Conservation (phyloP, 2,113 vertebrate species). For the Strigops habroptila region DNA sequence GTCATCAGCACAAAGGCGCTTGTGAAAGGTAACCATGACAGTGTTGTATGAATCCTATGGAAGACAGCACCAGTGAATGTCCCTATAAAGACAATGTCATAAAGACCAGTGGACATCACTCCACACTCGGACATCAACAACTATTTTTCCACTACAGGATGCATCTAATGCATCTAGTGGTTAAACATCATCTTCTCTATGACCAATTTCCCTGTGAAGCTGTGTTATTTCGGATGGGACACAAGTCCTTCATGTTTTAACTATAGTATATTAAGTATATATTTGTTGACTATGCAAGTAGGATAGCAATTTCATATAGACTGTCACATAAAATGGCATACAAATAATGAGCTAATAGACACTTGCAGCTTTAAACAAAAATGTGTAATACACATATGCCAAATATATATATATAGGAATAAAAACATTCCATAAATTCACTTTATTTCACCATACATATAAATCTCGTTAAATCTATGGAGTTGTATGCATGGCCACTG, state of each 20-base stretch:
- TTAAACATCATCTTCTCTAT: not conserved
- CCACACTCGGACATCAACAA: not conserved
- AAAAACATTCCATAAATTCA: not conserved
- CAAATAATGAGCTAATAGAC: not conserved
- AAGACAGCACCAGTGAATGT: not conserved
- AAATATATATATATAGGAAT: not conserved
- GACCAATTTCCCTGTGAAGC: not conserved
- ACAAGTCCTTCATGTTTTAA: not conserved
- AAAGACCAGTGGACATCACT: not conserved
- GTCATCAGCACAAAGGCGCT: not conserved
- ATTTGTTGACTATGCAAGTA: not conserved
- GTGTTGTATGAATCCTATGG: not conserved
- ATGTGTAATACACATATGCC: not conserved
- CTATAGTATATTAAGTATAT: not conserved
- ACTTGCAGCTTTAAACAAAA: not conserved
- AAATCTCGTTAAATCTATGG: not conserved
- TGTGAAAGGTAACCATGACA: rapidly evolving
- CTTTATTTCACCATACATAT: not conserved
- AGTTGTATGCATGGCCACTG: not conserved
- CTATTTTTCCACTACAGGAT: not conserved
- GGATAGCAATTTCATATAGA: not conserved
- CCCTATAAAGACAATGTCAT: not conserved
- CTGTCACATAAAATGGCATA: not conserved
- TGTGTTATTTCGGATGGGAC: not conserved
- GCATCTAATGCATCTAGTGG: not conserved